Conservation (phyloP, 2,888 invertebrate genomes). For the Punctoribates punctum region DNA sequence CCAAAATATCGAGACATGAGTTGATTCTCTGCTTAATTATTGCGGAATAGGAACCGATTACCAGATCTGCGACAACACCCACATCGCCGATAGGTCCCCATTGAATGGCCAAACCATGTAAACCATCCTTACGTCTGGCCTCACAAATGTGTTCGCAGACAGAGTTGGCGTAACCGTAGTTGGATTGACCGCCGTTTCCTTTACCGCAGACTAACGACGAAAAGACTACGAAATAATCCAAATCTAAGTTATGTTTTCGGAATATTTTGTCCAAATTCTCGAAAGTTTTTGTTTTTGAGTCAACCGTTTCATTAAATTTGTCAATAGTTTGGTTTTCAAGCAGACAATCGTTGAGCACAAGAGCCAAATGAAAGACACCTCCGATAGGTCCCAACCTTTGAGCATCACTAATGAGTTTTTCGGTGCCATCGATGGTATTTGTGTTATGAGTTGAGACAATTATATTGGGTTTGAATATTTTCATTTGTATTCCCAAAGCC, state of each 20-base stretch:
- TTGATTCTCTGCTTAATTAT: constrained; percentile 90
- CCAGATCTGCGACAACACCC: constrained; percentile 81
- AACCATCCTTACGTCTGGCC: too few relatives aligned
- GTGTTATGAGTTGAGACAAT: constrained; percentile 68
- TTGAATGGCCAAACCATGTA: too few relatives aligned
- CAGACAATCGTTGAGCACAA: constrained; percentile 73
- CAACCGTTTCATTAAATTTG: constrained; percentile 69
- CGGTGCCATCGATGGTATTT: constrained; percentile 66
- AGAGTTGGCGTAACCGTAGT: too few relatives aligned
- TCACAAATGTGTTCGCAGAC: too few relatives aligned
- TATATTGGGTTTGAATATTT: constrained; percentile 54
- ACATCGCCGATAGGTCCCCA: constrained; percentile 97
- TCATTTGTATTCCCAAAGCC: not conserved
- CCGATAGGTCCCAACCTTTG: constrained; percentile 68
- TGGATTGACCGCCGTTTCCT: constrained; percentile 91
- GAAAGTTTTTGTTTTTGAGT: constrained; percentile 79
- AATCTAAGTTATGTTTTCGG: constrained; percentile 68
- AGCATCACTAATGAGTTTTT: constrained; percentile 64
- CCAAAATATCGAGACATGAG: constrained; percentile 82
- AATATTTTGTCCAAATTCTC: constrained; percentile 74
- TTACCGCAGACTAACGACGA: constrained; percentile 94
- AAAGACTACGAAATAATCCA: constrained; percentile 89
- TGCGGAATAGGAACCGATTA: constrained; percentile 88
- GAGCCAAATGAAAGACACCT: constrained; percentile 86
- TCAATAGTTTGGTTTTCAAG: constrained; percentile 78